A percentile compares a stretch with the other conserved stretches of the same genome.
These are phyloP conservation scores for Lonchura striata DNA, from an alignment of 2,113 vertebrate species.

Conservation along the genomic window DNA sequence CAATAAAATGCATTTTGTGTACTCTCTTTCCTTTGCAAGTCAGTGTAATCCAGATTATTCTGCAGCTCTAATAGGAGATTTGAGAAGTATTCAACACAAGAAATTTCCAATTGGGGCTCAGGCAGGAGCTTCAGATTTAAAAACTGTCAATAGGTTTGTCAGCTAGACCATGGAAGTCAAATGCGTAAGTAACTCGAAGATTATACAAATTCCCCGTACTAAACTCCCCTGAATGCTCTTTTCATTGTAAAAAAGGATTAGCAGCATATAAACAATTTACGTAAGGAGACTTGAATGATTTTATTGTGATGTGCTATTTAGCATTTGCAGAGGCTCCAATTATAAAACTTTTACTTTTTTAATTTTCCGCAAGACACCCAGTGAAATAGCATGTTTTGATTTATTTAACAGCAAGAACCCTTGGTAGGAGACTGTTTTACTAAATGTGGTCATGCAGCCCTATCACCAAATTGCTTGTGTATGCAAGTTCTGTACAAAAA, in stretches of 20 bases:
- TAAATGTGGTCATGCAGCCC: conserved; percentile 7
- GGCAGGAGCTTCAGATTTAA: not conserved
- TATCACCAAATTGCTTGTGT: not conserved
- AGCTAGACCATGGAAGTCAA: not conserved
- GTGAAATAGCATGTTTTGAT: conserved; percentile 16
- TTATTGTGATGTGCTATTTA: not conserved
- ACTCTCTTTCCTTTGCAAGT: not conserved
- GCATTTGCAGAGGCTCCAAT: not conserved
- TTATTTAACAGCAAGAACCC: conserved; percentile 27
- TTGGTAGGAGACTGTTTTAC: not conserved
- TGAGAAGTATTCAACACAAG: not conserved
- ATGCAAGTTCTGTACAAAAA: not conserved
- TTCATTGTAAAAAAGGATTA: not conserved
- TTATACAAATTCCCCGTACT: not conserved
- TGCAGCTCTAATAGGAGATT: not conserved
- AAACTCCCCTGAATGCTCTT: not conserved
- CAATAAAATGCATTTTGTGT: not conserved
- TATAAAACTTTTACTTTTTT: not conserved
- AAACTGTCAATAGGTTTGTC: not conserved
- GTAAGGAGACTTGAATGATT: not conserved
- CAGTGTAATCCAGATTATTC: not conserved
- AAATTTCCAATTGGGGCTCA: not conserved
- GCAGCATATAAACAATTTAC: not conserved
- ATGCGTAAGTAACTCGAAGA: not conserved
- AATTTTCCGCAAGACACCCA: not conserved